Evolutionary conservation across 2,888 invertebrate genomes (phyloP).

Genomic region (Philereme vetulata): DNA sequence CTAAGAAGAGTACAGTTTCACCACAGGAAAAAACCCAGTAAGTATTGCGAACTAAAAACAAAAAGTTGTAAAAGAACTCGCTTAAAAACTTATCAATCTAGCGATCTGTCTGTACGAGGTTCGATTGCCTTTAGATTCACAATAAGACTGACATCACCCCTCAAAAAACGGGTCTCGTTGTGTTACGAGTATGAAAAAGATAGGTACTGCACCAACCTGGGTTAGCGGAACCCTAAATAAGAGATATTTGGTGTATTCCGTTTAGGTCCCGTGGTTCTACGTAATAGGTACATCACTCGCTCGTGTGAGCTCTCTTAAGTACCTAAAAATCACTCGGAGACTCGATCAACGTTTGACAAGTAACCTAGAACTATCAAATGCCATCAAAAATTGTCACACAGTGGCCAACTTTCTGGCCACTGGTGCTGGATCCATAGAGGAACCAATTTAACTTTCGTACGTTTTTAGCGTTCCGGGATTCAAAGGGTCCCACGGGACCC

Average conservation of each 20-base stretch:
- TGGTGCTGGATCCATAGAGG: too few relatives aligned
- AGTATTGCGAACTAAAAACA: constrained; percentile 26
- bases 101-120: constrained; percentile 38
- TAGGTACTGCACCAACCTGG: not conserved
- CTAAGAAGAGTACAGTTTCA: constrained; percentile 42
- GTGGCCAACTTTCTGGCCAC: too few relatives aligned
- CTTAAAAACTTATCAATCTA: constrained; percentile 40
- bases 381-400: too few relatives aligned
- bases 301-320: not conserved
- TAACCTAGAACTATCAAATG: too few relatives aligned
- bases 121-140: constrained; percentile 22
- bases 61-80: constrained; percentile 39
- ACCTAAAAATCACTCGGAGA: too few relatives aligned
- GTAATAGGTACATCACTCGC: not conserved
- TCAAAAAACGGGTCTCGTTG: not conserved
- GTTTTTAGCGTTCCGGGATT: too few relatives aligned
- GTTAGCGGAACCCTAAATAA: not conserved
- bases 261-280: not conserved
- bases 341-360: too few relatives aligned
- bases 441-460: too few relatives aligned
- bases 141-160: constrained; percentile 26
- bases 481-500: too few relatives aligned
- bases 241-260: not conserved
- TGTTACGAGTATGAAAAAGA: not conserved
- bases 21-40: constrained; percentile 46